Base-by-base conservation (phyloP, 2,797 vertebrate genomes). In the Schizopygopsis pylzovi region DNA sequence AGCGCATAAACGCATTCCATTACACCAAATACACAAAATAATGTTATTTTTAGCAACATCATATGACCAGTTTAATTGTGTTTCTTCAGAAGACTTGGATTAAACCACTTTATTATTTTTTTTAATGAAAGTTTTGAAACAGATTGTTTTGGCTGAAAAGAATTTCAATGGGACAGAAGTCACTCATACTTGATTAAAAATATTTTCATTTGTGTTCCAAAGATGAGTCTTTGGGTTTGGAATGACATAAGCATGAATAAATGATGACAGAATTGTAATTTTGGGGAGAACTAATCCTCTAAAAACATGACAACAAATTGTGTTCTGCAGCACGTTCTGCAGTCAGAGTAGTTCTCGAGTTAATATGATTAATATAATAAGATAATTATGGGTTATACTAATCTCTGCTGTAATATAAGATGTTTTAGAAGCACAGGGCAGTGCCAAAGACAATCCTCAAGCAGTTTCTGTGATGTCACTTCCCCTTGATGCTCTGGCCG, bases 391-490 rank as follows among this genome's bases (percentile, higher is more conserved):
- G 4, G 16, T 49, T 28, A 56, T 28, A 6, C 4, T 37, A 47
- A 47, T 71, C 65, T 71, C 65, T 72, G 41, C 28, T 80, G 72
- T 79, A 59, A 72, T 59, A 56, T 81, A 72, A 67, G 68, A 75
- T 72, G 77, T 81, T 43, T 80, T 49, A 59, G 86, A 63, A 73
- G 71, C 71, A 76, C 85, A 82, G 76, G 79, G 78, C 65, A 83
- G 88, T 87, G 90, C 88, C 89, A 90, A 89, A 90, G 90, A 90
- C 83, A 81, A 90, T 82, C 72, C 85, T 88, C 22, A 39, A 87
- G 86, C 84, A 90, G 47, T 59, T 85, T 71, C 81, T 87, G 84
- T 87, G 81, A 79, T 73, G 86, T 76, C 81, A 87, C 83, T 43
- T 90, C 43, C 89, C 91, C 92, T 92, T 83, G 87, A 68, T 82